Evolutionary conservation across 2,113 vertebrate species (phyloP).

Genomic region (Xyliphius kryptos): DNA sequence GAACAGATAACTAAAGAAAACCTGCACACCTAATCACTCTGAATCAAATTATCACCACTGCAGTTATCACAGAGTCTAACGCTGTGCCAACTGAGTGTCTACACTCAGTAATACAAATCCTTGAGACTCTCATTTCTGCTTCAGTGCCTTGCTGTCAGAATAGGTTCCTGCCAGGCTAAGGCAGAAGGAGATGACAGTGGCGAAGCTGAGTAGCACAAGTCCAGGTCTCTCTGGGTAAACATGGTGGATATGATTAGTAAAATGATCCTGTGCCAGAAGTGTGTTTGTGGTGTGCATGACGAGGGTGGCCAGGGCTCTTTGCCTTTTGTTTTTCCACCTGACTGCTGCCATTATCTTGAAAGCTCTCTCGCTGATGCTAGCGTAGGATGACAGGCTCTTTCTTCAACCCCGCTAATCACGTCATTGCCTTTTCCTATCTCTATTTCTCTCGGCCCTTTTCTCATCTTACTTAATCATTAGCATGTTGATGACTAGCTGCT

Average conservation of each 20-base stretch:
- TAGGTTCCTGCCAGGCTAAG: constrained; percentile 27
- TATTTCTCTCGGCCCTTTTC: constrained; percentile 32
- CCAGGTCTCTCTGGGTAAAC: constrained; percentile 29
- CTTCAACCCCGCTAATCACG: constrained; percentile 45
- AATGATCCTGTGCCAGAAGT: constrained; percentile 32
- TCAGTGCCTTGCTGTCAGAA: constrained; percentile 37
- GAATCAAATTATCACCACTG: constrained; percentile 17
- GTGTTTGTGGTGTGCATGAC: constrained; percentile 28
- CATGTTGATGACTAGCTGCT: constrained; percentile 41
- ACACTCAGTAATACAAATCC: constrained; percentile 25
- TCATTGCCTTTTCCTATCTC: constrained; percentile 42
- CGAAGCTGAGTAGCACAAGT: constrained; percentile 24
- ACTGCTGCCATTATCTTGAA: constrained; percentile 41
- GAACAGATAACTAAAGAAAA: constrained; percentile 23
- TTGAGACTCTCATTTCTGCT: constrained; percentile 31
- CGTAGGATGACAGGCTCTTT: constrained; percentile 42
- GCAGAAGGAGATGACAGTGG: constrained; percentile 37
- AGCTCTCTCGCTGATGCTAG: constrained; percentile 24
- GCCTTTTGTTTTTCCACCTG: constrained; percentile 43
- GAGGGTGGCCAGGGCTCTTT: constrained; percentile 30
- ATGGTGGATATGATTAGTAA: constrained; percentile 42
- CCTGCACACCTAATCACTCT: constrained; percentile 13
- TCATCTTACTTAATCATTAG: constrained; percentile 33
- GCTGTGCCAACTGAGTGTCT: neutral
- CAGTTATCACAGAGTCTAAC: constrained; percentile 19